These are phyloP conservation scores for Capitulum mitella DNA, from an alignment of 2,888 invertebrate species.

Conservation along the genomic window DNA sequence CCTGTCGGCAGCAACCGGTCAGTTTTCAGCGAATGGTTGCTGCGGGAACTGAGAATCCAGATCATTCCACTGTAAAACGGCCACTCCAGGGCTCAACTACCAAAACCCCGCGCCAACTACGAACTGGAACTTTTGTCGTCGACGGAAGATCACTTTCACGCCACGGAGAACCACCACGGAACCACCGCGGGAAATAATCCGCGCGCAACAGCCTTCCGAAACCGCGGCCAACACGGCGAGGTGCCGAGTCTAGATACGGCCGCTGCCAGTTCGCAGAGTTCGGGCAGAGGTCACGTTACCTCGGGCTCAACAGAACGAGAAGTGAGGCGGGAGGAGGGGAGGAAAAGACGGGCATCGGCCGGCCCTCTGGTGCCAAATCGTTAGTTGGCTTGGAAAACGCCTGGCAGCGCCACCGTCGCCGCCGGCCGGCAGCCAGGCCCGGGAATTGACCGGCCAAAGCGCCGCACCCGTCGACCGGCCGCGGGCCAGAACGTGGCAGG, in stretches of 20 bases:
- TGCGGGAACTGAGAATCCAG: too few species aligned
- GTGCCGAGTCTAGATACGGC: not conserved
- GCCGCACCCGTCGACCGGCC: too few species aligned
- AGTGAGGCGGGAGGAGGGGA: not conserved
- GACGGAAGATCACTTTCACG: too few species aligned
- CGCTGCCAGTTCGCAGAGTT: too few species aligned
- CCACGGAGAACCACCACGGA: too few species aligned
- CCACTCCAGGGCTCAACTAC: too few species aligned
- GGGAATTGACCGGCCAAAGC: too few species aligned
- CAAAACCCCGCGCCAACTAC: not conserved
- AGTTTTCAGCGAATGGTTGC: too few species aligned
- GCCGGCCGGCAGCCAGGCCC: not conserved
- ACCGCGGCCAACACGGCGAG: not conserved
- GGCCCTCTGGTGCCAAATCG: not conserved
- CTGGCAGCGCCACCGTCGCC: not conserved
- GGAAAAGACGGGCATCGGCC: not conserved
- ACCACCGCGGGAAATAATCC: too few species aligned
- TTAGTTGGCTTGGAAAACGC: not conserved
- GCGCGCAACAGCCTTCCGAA: not conserved
- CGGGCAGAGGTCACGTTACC: not conserved
- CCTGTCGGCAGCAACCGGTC: too few species aligned
- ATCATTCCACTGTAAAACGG: too few species aligned
- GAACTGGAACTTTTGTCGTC: not conserved
- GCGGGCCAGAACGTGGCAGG: too few species aligned
- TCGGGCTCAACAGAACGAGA: slow-evolving; percentile 4